phyloP scores from a whole-genome alignment of 1,140 invertebrate species.

The Acyrthosiphon pisum region DNA sequence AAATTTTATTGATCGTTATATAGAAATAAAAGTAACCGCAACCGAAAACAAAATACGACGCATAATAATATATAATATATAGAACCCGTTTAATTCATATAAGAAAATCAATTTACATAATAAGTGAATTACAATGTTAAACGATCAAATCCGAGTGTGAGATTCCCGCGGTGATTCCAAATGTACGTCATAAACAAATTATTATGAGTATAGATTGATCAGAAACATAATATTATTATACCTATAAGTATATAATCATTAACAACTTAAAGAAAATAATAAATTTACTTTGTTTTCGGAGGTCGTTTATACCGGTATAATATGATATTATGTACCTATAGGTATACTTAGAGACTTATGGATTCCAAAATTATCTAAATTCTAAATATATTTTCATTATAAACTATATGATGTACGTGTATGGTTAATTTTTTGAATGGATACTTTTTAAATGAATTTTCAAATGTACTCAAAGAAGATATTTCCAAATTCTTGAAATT shows the following conservation, averaged over 20 bases:
- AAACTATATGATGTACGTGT: background rate
- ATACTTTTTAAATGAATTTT: background rate
- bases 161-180: background rate
- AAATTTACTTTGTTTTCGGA: background rate
- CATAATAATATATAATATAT: background rate
- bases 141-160: background rate
- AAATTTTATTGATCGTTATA: constrained; percentile 26
- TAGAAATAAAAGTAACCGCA: constrained; percentile 19
- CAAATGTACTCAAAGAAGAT: too few species aligned
- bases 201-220: background rate
- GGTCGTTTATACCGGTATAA: background rate
- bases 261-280: background rate
- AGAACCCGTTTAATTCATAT: background rate
- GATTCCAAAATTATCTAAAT: background rate
- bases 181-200: background rate
- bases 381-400: background rate
- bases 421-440: background rate
- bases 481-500: too few species aligned
- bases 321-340: too few species aligned
- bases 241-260: background rate
- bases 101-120: constrained; percentile 22
- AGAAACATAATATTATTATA: background rate
- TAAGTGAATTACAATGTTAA: background rate
- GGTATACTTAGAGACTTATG: background rate
- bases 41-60: background rate